Conservation (phyloP, 2,888 invertebrate genomes). For the Eucera pruinosa region DNA sequence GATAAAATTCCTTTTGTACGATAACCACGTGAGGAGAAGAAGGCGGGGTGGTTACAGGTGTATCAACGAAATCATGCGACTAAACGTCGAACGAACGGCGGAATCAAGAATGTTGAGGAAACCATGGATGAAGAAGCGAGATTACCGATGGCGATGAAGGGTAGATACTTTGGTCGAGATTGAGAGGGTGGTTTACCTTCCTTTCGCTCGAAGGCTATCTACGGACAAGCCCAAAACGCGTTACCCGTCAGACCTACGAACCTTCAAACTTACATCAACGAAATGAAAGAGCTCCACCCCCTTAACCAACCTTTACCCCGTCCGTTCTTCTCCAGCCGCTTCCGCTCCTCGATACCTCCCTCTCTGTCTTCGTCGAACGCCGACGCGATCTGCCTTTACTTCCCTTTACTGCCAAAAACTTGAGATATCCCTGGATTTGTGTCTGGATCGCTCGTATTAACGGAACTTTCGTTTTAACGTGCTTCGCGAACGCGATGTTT, state of each 20-base stretch:
- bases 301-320: neutral
- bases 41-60: constrained; percentile 42
- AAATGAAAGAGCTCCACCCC: constrained; percentile 75
- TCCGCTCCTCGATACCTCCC: constrained; percentile 17
- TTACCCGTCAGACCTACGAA: constrained; percentile 77
- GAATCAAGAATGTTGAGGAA: constrained; percentile 29
- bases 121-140: constrained; percentile 32
- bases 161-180: constrained; percentile 41
- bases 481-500: constrained; percentile 16
- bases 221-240: constrained; percentile 74
- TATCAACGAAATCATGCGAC: constrained; percentile 55
- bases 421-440: constrained; percentile 34
- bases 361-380: constrained; percentile 30
- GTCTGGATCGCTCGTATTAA: constrained; percentile 29
- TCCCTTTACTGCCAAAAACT: constrained; percentile 43
- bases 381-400: constrained; percentile 36
- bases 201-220: constrained; percentile 74
- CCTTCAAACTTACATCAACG: constrained; percentile 81
- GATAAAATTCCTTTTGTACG: constrained; percentile 69
- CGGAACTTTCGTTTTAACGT: constrained; percentile 6
- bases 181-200: constrained; percentile 70
- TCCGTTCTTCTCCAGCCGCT: neutral
- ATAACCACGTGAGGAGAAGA: constrained; percentile 74
- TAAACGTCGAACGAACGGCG: constrained; percentile 24
- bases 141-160: constrained; percentile 46